Evolutionary conservation across 2,888 invertebrate genomes (phyloP).

Genomic region (Lymantria monacha): DNA sequence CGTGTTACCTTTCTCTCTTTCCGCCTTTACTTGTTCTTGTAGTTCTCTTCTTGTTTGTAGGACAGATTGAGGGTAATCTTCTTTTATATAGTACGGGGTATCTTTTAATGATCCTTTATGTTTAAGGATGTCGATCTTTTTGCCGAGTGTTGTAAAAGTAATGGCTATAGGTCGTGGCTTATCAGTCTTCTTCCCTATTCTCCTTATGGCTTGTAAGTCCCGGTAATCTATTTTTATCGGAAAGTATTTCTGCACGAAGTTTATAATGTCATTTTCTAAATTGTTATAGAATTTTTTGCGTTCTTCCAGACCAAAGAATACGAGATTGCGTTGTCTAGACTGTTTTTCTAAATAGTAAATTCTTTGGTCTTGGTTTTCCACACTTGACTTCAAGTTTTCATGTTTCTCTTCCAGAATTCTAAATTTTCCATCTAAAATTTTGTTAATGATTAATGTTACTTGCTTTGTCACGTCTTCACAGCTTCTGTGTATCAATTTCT

Average conservation of each 20-base stretch:
- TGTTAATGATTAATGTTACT: not conserved
- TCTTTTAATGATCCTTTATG: not conserved
- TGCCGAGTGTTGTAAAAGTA: not conserved
- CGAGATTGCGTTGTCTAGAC: constrained; percentile 11
- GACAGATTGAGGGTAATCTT: constrained; percentile 5
- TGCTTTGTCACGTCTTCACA: not conserved
- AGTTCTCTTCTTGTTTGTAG: constrained; percentile 13
- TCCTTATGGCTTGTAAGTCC: not conserved
- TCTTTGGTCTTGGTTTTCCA: constrained; percentile 7
- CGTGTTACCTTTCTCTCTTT: constrained; percentile 13
- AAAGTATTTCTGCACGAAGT: constrained; percentile 10
- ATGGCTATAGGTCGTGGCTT: not conserved
- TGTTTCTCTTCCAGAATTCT: not conserved
- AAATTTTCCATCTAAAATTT: not conserved
- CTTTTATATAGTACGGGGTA: constrained; percentile 1
- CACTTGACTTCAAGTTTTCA: constrained; percentile 2
- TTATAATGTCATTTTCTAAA: constrained; percentile 7
- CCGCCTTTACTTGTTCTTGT: constrained; percentile 10
- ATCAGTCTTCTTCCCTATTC: not conserved
- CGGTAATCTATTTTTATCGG: constrained; percentile 5
- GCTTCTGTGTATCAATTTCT: not conserved
- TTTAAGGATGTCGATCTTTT: not conserved
- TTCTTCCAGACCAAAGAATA: constrained; percentile 18
- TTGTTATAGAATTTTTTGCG: constrained; percentile 8
- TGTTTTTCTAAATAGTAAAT: constrained; percentile 14